Percentiles rank a stretch among this genome's conserved stretches.
These are phyloP conservation scores for Panthera leo DNA, from an alignment of 2,113 vertebrate genomes.

Conservation along the genomic window DNA sequence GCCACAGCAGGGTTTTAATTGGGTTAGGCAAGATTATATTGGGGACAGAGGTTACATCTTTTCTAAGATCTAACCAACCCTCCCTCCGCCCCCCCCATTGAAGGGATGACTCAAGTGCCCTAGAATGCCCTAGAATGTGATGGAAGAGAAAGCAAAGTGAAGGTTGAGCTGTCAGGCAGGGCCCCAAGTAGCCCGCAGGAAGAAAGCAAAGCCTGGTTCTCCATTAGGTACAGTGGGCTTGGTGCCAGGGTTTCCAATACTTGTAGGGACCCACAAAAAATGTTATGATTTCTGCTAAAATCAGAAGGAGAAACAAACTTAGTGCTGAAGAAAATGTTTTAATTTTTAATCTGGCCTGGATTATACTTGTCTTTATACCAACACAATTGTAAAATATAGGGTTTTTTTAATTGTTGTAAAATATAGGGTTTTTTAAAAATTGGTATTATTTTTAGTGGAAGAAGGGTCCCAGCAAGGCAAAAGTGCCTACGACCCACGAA, in stretches of 20 bases:
- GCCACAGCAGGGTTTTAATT: constrained; percentile 4
- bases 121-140: neutral
- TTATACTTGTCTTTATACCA: neutral
- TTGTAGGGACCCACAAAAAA: neutral
- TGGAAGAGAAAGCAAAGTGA: neutral
- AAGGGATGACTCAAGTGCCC: neutral
- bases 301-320: neutral
- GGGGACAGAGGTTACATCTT: neutral
- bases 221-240: neutral
- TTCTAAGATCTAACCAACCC: neutral
- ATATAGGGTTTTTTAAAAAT: neutral
- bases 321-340: neutral
- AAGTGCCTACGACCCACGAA: neutral
- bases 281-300: neutral
- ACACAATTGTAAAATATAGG: neutral
- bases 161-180: neutral
- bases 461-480: neutral
- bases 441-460: neutral
- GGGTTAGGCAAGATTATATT: constrained; percentile 26
- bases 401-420: neutral
- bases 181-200: neutral
- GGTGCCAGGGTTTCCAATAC: neutral
- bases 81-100: neutral
- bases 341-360: constrained; percentile 16
- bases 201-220: neutral